A percentile compares a stretch with the other conserved stretches of the same genome.
These are phyloP conservation scores for Chaetoderma sp. DNA, from an alignment of 2,888 invertebrate genomes.

Conservation along the genomic window DNA sequence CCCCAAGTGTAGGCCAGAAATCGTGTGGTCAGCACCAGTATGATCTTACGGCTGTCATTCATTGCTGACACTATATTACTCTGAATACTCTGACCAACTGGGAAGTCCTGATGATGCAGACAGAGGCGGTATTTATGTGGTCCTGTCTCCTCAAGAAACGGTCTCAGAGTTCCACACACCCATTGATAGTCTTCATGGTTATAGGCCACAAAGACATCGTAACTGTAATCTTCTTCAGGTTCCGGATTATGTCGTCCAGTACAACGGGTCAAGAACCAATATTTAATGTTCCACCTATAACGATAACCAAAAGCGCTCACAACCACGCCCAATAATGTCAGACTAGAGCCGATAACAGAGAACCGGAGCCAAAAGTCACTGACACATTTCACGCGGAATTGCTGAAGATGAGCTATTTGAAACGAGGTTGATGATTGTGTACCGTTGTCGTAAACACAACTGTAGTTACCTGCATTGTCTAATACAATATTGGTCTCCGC, in stretches of 20 bases:
- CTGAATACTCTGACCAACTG: background rate
- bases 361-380: background rate
- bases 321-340: background rate
- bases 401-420: background rate
- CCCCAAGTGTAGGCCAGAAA: background rate
- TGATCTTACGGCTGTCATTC: background rate
- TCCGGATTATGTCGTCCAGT: background rate
- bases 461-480: background rate
- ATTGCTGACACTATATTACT: background rate
- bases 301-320: background rate
- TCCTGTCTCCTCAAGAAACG: background rate
- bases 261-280: background rate
- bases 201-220: constrained; percentile 8
- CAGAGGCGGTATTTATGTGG: background rate
- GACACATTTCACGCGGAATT: background rate
- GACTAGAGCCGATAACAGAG: background rate
- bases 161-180: background rate
- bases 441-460: background rate
- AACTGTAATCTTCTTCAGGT: background rate
- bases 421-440: background rate
- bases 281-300: background rate
- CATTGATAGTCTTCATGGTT: background rate
- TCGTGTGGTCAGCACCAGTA: background rate
- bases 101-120: background rate
- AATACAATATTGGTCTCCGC: background rate